Evolutionary conservation across 2,797 vertebrate genomes (phyloP).

Genomic region (Enteromius paludinosus): DNA sequence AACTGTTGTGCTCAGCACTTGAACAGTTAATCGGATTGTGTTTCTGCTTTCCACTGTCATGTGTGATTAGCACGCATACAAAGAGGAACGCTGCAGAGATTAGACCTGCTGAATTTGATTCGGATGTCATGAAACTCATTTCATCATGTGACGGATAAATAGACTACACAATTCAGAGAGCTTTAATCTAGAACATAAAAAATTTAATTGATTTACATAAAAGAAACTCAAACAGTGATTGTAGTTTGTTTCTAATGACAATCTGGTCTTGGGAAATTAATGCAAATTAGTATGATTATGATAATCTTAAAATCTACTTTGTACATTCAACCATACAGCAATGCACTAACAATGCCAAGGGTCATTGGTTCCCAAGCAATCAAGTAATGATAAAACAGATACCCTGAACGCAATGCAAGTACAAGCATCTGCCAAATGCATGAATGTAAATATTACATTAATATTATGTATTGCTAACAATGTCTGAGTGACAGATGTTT

Average conservation of each 20-base stretch:
- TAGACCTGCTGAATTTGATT: slow-evolving; percentile 38
- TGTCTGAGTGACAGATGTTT: slow-evolving; percentile 2
- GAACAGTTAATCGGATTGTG: slow-evolving; percentile 82
- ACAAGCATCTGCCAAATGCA: background rate
- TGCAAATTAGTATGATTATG: background rate
- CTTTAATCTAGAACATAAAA: background rate
- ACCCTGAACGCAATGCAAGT: background rate
- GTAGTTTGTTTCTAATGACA: background rate
- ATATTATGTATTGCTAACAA: background rate
- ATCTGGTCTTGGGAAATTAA: background rate
- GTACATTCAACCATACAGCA: background rate
- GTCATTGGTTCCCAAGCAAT: background rate
- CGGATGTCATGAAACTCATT: background rate
- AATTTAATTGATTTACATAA: background rate
- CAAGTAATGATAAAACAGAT: background rate
- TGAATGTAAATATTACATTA: background rate
- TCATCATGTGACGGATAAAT: background rate
- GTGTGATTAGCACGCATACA: slow-evolving; percentile 75
- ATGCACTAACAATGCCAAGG: background rate
- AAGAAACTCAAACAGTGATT: background rate
- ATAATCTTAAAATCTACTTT: background rate
- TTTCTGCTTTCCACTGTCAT: slow-evolving; percentile 77
- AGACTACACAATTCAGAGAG: background rate
- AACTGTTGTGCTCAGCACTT: slow-evolving; percentile 74
- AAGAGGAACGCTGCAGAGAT: slow-evolving; percentile 59